Conservation (phyloP, 2,113 vertebrate species). For the Paramormyrops kingsleyae region DNA sequence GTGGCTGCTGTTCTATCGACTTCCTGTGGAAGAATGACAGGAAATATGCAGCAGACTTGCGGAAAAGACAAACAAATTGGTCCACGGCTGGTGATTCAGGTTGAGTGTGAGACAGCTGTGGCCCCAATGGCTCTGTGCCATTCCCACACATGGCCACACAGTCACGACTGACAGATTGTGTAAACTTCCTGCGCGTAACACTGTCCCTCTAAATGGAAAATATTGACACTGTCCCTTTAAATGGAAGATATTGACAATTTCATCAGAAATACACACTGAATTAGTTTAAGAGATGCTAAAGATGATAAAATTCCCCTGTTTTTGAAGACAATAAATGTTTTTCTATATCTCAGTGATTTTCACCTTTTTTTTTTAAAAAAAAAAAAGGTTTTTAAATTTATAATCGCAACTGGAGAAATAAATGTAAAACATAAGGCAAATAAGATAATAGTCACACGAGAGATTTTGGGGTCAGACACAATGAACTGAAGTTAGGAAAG, state of each 20-base stretch:
- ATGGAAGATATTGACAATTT: background rate
- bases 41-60: slow-evolving; percentile 64
- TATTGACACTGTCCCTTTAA: background rate
- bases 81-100: slow-evolving; percentile 22
- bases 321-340: background rate
- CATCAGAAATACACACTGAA: background rate
- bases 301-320: no score
- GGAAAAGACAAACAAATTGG: slow-evolving; percentile 40
- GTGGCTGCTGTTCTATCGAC: slow-evolving; percentile 23
- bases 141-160: background rate
- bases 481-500: background rate
- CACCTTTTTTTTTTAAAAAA: background rate
- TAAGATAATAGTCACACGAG: background rate
- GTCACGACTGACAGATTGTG: background rate
- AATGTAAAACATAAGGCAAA: background rate
- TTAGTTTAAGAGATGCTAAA: background rate
- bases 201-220: background rate
- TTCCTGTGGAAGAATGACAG: slow-evolving; percentile 84
- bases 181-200: background rate
- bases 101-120: slow-evolving; percentile 18
- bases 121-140: background rate
- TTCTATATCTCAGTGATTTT: background rate
- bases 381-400: background rate
- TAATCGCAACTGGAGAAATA: background rate
- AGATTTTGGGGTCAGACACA: background rate